These are phyloP conservation scores for Tribolium madens DNA, from an alignment of 1,140 invertebrate species.

Conservation along the genomic window DNA sequence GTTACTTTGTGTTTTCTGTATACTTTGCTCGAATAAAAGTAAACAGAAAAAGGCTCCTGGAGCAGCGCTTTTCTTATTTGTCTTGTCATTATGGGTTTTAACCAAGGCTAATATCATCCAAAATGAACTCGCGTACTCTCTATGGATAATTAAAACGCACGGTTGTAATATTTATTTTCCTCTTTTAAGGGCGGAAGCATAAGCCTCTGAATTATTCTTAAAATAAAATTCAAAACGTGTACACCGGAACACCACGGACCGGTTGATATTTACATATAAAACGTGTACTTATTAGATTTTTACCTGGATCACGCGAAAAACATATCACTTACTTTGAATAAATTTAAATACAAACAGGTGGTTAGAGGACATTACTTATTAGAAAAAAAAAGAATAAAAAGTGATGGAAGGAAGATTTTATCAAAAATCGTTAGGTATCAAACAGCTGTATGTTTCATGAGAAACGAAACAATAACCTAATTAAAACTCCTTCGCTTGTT, in stretches of 20 bases:
- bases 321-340: conserved; percentile 36
- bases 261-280: conserved; percentile 34
- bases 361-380: not conserved
- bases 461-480: too few species aligned
- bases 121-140: conserved; percentile 41
- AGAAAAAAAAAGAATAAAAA: too few species aligned
- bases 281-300: conserved; percentile 34
- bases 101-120: conserved; percentile 39
- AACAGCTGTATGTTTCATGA: too few species aligned
- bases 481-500: too few species aligned
- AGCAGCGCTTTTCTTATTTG: conserved; percentile 21
- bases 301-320: conserved; percentile 30
- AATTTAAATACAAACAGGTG: conserved; percentile 42
- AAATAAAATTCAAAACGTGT: conserved; percentile 35
- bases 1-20: not conserved
- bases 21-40: not conserved
- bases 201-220: conserved; percentile 1
- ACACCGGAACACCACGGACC: conserved; percentile 11
- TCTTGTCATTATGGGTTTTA: conserved; percentile 45
- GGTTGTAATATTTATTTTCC: conserved; percentile 42
- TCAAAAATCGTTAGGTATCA: too few species aligned
- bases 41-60: conserved; percentile 13
- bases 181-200: conserved; percentile 19
- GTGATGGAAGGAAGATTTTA: too few species aligned
- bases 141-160: conserved; percentile 48